Conservation (phyloP, 30 jellyfish, hydroid and myxozoan genomes). For the Aurelia aurita complex sp. Pacific region DNA sequence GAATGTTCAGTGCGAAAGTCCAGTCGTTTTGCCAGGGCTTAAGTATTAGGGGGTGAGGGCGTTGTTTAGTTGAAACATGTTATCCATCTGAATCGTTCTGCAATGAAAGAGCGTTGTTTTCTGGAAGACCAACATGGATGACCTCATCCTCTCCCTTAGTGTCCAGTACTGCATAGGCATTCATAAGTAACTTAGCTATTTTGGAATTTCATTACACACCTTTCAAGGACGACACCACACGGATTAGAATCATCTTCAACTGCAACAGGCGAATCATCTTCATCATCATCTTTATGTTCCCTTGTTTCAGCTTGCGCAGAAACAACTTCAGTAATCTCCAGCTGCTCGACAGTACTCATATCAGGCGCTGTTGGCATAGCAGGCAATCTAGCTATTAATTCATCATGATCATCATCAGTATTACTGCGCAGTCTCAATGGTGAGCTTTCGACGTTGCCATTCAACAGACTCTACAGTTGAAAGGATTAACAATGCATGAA, state of each 20-base stretch:
- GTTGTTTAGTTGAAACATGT: too few relatives aligned
- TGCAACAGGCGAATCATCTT: background rate
- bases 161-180: too few relatives aligned
- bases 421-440: slow-evolving; percentile 63
- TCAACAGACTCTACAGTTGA: background rate
- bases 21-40: too few relatives aligned
- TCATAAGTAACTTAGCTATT: background rate
- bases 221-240: slow-evolving; percentile 37
- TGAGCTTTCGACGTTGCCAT: slow-evolving; percentile 37
- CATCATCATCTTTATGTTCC: slow-evolving; percentile 15
- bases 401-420: slow-evolving; percentile 75
- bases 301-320: too few relatives aligned
- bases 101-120: too few relatives aligned
- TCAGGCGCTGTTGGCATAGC: slow-evolving; percentile 39
- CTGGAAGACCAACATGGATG: too few relatives aligned
- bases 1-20: too few relatives aligned
- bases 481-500: too few relatives aligned
- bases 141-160: too few relatives aligned
- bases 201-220: slow-evolving; percentile 5
- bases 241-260: slow-evolving; percentile 20
- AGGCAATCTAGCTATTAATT: slow-evolving; percentile 74
- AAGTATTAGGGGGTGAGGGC: too few relatives aligned
- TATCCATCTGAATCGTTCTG: too few relatives aligned
- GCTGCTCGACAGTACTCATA: background rate
- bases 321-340: too few relatives aligned